Percentiles rank a stretch among this genome's conserved stretches.
Conservation (phyloP, 2,888 invertebrate species). For the Entomobrya proxima region DNA sequence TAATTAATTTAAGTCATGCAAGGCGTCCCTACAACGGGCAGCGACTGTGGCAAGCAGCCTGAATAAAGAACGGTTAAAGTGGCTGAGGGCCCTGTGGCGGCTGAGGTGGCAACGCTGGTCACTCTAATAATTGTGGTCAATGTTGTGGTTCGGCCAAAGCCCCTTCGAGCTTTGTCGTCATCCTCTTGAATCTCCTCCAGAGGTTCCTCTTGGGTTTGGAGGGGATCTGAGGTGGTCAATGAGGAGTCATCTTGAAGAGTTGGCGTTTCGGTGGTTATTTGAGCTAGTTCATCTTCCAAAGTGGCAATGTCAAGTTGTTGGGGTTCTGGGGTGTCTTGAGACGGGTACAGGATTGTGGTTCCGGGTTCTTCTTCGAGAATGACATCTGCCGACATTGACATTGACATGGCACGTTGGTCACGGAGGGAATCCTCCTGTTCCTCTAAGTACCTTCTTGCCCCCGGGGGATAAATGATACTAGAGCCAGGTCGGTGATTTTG, state of each 20-base stretch:
- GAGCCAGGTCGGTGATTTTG: too few relatives aligned
- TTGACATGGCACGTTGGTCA: too few relatives aligned
- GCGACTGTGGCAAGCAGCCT: constrained; percentile 68
- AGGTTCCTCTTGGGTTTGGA: neutral
- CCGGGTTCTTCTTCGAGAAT: too few relatives aligned
- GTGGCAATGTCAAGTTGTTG: neutral
- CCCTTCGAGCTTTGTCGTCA: constrained; percentile 46
- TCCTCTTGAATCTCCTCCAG: neutral
- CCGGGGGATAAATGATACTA: too few relatives aligned
- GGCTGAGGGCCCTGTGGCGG: constrained; percentile 54
- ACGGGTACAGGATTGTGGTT: constrained; percentile 61
- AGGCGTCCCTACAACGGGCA: constrained; percentile 53
- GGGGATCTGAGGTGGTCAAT: too few relatives aligned
- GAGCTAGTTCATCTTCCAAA: neutral
- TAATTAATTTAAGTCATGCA: constrained; percentile 10
- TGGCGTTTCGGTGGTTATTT: constrained; percentile 50
- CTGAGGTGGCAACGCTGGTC: constrained; percentile 66
- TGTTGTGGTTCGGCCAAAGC: constrained; percentile 47
- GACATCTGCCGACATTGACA: too few relatives aligned
- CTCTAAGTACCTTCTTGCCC: too few relatives aligned
- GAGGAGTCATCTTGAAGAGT: neutral
- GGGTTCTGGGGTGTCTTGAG: constrained; percentile 54
- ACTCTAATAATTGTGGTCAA: constrained; percentile 68
- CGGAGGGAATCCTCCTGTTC: too few relatives aligned
- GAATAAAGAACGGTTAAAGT: constrained; percentile 68